Evolutionary conservation across 2,797 vertebrate species (phyloP), one percentile per base, ranked within the genome.

Genomic region (Limosa lapponica): DNA sequence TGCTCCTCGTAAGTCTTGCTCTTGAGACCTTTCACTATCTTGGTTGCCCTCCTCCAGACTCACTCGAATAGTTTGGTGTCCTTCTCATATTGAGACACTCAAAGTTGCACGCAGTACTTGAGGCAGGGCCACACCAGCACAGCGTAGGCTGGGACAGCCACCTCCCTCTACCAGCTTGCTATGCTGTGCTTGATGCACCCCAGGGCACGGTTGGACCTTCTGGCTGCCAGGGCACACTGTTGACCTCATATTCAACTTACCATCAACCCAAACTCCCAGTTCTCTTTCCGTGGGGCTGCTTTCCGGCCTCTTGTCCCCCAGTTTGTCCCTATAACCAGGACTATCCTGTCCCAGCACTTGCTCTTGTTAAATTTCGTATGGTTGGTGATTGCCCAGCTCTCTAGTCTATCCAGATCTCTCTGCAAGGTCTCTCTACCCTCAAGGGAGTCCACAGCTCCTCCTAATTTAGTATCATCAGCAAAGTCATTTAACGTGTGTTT

Each of bases 91-190:
- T 37, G 23, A 27, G 23, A 6, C 1, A 1, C 23, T 4, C 23
- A 28, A 39, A 79, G 36, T 22, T 64, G 16, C 9, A 6, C 9
- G 9, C 18, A 15, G 22, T 1, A 15, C 37, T 64, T 0, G 0
- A 52, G 7, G 18, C 14, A 34, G 24, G 19, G 22, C 0, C 0
- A 0, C 16, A 39, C 13, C 37, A 41, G 23, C 6, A 17, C 36
- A 49, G 51, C 9, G 5, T 6, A 34, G 14, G 11, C 11, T 37
- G 37, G 37, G 37, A 37, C 37, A 54, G 16, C 54, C 32, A 17
- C 14, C 27, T 48, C 46, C 23, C 14, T 43, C 4, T 4, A 13
- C 8, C 3, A 3, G 13, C 37, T 64, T 13, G 30, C 32, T 34
- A 2, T 43, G 23, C 32, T 43, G 24, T 52, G 30, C 30, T 64